Evolutionary conservation across 2,888 invertebrate genomes (phyloP).

Genomic region (Pheosia tremula): DNA sequence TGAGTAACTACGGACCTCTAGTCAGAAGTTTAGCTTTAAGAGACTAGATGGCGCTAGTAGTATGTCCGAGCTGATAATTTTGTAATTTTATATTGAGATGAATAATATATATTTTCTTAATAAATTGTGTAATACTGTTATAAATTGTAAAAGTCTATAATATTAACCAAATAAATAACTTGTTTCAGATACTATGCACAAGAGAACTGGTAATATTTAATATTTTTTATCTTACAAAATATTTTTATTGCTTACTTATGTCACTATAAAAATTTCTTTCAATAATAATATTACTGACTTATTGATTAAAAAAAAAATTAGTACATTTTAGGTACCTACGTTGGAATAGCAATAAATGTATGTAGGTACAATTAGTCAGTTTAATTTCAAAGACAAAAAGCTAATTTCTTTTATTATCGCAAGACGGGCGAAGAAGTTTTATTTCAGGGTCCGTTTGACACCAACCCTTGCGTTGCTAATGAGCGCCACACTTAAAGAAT

Average conservation of each 20-base stretch:
- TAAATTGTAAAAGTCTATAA: constrained; percentile 27
- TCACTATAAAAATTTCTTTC: too few relatives aligned
- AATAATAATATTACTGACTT: too few relatives aligned
- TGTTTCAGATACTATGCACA: constrained; percentile 84
- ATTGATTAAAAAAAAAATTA: too few relatives aligned
- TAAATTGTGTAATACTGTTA: background rate
- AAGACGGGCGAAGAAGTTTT: constrained; percentile 52
- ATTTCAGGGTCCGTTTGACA: constrained; percentile 68
- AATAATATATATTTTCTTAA: constrained; percentile 5
- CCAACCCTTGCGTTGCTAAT: constrained; percentile 76
- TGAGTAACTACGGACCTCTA: constrained; percentile 16
- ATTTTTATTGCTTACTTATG: background rate
- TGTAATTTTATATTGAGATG: constrained; percentile 2
- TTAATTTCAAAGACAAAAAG: constrained; percentile 21
- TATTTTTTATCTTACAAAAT: constrained; percentile 12
- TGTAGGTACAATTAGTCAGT: background rate
- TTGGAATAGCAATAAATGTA: too few relatives aligned
- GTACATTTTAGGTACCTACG: too few relatives aligned
- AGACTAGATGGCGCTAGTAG: constrained; percentile 59
- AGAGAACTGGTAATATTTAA: constrained; percentile 75
- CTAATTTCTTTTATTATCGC: constrained; percentile 57
- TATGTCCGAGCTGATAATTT: too few relatives aligned
- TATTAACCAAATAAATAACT: constrained; percentile 65
- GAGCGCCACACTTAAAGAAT: constrained; percentile 61
- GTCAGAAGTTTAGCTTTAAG: constrained; percentile 38